Conservation (phyloP, 2,113 vertebrate species). For the Pitta sordida region DNA sequence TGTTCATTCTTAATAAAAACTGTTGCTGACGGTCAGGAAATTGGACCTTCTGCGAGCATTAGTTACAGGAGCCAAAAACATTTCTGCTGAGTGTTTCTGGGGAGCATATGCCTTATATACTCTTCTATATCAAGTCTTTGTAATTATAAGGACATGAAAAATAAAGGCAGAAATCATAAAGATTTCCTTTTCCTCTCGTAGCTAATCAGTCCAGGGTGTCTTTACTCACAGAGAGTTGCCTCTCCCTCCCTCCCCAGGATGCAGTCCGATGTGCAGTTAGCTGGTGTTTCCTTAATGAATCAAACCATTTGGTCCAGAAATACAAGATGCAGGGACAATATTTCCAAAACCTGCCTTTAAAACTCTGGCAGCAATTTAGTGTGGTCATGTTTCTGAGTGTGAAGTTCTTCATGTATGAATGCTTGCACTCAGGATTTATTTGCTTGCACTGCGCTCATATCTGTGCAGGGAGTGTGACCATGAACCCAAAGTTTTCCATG, state of each 20-base stretch:
- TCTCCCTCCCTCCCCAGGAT: neutral
- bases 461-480: neutral
- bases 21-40: constrained; percentile 27
- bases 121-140: neutral
- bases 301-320: constrained; percentile 32
- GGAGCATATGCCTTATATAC: constrained; percentile 21
- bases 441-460: constrained; percentile 27
- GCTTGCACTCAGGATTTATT: constrained; percentile 55
- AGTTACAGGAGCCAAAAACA: constrained; percentile 23
- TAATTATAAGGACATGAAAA: neutral
- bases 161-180: constrained; percentile 22
- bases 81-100: constrained; percentile 27
- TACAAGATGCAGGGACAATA: constrained; percentile 14
- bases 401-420: constrained; percentile 57
- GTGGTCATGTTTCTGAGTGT: constrained; percentile 54
- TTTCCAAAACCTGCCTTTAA: constrained; percentile 55
- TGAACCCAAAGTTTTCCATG: neutral
- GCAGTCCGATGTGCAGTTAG: neutral
- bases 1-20: neutral
- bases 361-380: constrained; percentile 25
- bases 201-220: neutral
- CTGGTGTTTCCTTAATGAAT: constrained; percentile 26
- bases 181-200: constrained; percentile 2
- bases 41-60: constrained; percentile 16
- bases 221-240: neutral